Conservation (phyloP, 2,113 vertebrate species). For the Coptodon rendalli region DNA sequence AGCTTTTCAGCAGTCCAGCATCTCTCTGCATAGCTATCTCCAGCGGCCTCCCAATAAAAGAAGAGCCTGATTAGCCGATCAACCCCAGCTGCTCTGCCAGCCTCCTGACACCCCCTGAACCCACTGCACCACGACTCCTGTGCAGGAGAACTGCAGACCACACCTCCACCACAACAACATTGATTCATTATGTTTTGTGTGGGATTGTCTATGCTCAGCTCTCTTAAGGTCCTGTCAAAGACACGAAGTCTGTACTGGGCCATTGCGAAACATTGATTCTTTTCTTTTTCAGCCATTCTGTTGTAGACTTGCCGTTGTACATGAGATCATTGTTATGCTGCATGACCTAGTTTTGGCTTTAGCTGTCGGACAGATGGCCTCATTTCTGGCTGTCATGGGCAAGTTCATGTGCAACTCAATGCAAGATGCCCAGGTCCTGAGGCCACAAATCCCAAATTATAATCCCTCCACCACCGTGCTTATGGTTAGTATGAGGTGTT, state of each 20-base stretch:
- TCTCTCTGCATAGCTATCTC: accelerated
- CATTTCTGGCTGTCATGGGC: accelerated
- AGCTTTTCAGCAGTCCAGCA: background rate
- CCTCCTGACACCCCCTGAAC: background rate
- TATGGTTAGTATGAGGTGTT: background rate
- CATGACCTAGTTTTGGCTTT: background rate
- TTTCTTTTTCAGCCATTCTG: background rate
- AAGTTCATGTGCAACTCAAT: background rate
- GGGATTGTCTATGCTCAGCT: background rate
- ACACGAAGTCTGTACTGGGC: background rate
- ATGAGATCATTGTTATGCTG: background rate
- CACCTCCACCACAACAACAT: background rate
- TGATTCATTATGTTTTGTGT: background rate
- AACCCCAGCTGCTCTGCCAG: background rate
- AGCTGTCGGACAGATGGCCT: accelerated
- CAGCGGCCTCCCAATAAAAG: background rate
- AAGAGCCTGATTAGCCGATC: background rate
- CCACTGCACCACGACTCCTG: accelerated
- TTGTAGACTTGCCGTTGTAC: background rate
- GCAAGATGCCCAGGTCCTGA: background rate
- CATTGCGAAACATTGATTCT: background rate
- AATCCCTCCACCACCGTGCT: background rate
- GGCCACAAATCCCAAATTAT: background rate
- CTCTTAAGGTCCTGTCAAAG: background rate
- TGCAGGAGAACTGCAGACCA: background rate